Evolutionary conservation across 2,888 invertebrate species (phyloP).

Genomic region (Erebia epiphron): DNA sequence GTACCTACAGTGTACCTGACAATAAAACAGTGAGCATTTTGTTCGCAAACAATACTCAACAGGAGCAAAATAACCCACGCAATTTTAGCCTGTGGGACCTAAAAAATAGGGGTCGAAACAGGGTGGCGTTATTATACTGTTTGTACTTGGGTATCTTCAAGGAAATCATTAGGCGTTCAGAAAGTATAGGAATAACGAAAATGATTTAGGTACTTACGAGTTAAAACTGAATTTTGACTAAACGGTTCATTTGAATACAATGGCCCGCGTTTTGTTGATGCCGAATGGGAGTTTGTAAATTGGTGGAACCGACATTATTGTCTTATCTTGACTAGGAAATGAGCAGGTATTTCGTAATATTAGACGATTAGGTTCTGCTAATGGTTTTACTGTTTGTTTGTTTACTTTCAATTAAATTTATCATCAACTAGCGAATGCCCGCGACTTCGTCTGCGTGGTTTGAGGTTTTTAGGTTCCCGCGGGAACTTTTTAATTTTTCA

Average conservation of each 20-base stretch:
- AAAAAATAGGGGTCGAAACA: neutral
- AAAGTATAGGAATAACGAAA: slow-evolving; percentile 21
- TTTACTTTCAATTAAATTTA: neutral
- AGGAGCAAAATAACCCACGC: neutral
- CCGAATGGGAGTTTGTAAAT: neutral
- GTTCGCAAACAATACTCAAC: slow-evolving; percentile 2
- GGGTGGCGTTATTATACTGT: neutral
- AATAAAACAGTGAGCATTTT: slow-evolving; percentile 8
- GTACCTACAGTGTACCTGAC: slow-evolving; percentile 17
- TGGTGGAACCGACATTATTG: neutral
- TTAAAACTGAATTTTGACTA: slow-evolving; percentile 16
- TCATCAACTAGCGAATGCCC: too few relatives aligned
- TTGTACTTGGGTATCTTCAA: slow-evolving; percentile 14
- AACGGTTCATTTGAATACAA: slow-evolving; percentile 24
- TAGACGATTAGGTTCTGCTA: neutral
- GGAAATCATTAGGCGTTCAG: slow-evolving; percentile 30
- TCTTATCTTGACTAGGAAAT: slow-evolving; percentile 9
- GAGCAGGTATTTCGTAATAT: neutral
- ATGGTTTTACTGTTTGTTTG: neutral
- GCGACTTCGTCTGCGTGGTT: too few relatives aligned
- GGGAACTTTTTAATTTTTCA: too few relatives aligned
- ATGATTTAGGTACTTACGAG: slow-evolving; percentile 11
- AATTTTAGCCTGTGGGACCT: neutral
- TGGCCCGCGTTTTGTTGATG: slow-evolving; percentile 6
- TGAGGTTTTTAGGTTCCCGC: too few relatives aligned